Base-by-base conservation (phyloP, 2,888 invertebrate species). In the Bhutanitis thaidina region DNA sequence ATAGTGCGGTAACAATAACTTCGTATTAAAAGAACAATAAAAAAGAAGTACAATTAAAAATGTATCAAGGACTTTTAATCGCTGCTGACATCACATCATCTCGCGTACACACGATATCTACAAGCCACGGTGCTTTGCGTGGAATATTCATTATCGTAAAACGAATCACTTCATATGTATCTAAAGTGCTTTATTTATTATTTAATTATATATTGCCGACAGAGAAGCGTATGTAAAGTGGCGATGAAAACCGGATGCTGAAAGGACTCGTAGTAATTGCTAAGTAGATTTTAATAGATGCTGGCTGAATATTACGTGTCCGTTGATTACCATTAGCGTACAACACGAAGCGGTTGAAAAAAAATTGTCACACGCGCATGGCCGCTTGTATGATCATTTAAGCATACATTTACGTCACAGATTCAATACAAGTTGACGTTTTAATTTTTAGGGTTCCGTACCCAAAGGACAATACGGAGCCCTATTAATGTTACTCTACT, bases 121-220 rank as follows among this genome's bases (percentile, higher is more conserved):
- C 39, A 32, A 38, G 32, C 15, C 8, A 27, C 8, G 34, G n/a
- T 27, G 27, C 9, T 13, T 25, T 12, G 40, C 8, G 14, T 4
- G 9, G 37, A 45, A 45, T 45, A 45, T 38, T 45, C 29, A 38
- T 45, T 37, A 9, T 29, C 15, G n/a, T 15, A 35, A 35, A 40
- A 39, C 14, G n/a, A 25, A 30, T 43, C 44, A 20, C 7, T 34
- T 10, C n/a, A 35, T 39, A 45, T 39, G 44, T 39, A 44, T 50
- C 15, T 50, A 40, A 44, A 50, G 39, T 45, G 39, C 14, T 50
- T 40, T 45, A 35, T 40, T 44, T 45, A 45, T 39, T 39, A 37
- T 49, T 43, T 36, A 49, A 43, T 49, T 43, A 37, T 7, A 5
- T 44, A 34, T 13, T 39, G 13, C 50, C 50, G 50, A 50, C 50